Base-by-base conservation (phyloP, 2,113 vertebrate genomes). In the Dicentrarchus labrax region DNA sequence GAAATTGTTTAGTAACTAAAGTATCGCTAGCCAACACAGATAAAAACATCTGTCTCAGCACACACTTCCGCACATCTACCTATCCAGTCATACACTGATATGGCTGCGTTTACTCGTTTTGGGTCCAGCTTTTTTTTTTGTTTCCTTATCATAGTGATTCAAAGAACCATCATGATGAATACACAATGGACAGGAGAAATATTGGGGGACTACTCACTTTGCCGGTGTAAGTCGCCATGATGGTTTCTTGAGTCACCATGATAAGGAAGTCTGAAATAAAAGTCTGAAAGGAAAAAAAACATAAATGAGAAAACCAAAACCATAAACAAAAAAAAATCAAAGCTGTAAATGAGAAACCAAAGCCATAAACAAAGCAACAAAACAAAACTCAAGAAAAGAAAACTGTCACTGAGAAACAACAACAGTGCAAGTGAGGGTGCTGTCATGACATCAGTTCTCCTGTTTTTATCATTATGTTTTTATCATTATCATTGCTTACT, bases 231-330 rank as follows among this genome's bases (percentile, higher is more conserved):
- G 86, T 88, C 67, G 76, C 73, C 86, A 91, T 89, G 86, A 89
- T 88, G 86, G 68, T 90, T 93, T 88, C 89, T 86, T 86, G 89
- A 90, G 84, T 88, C 85, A 90, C 86, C 91, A 86, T 86, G 77
- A 87, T 89, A 88, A 91, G 77, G 83, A 89, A 90, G 75, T 89
- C 88, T 88, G 74, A 86, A 88, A 89, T 85, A 86, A 90, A 90
- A 75, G 80, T 86, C 86, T 88, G 83, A 88, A 88, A 90, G 69
- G 79, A 87, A 86, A 85, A 84, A 82, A 88, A 87, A 86, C 74
- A 82, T 83, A 86, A 91, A 88, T 89, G 84, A 84, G 80, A 88
- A 89, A 85, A 86, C 79, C 77, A 80, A 91, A 90, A 81, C 69
- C 75, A 83, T 80, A 84, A 89, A 72, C 24, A 83, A 70, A 15